Base-by-base conservation (phyloP, 2,797 vertebrate species). In the Adrianichthys oophorus region DNA sequence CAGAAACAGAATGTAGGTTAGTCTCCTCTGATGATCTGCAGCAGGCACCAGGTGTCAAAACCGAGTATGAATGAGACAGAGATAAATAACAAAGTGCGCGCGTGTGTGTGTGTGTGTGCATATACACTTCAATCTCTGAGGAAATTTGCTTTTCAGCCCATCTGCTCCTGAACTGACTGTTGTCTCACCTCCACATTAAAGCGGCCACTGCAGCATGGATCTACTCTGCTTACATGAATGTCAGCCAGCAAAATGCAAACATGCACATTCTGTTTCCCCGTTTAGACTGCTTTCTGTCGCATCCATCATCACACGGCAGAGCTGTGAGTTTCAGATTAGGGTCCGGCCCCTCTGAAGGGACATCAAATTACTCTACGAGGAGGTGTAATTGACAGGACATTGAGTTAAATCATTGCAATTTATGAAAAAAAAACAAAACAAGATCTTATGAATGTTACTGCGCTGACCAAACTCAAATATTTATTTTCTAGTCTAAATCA, bases 141-240 rank as follows among this genome's bases (percentile, higher is more conserved):
- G 59, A 77, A 73, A 76, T 68, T 7, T 70, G 48, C 53, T 72
- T 55, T 48, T 67, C 40, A 10, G 62, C 78, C 75, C 77, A 80
- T 82, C 70, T 80, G 80, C 60, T 72, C 44, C 52, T 70, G 61
- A 12, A 50, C 73, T 61, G 66, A 23, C 57, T 76, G 19, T 59
- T 52, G 42, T 68, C 63, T 76, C 65, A 72, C 56, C 57, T 64
- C 59, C 52, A 60, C 67, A 59, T 62, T 68, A 53, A 73, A 65
- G 46, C 46, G 65, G 60, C 80, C 62, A 60, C 67, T 75, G 58
- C 59, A 17, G 69, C 63, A 64, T 45, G 41, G 42, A 41, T 72
- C 48, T 64, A 47, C 51, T 69, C 56, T 70, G 54, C 54, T 53
- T 40, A 61, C 24, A 19, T n/a, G 2, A 32, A 37, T 50, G 19